Percentiles rank a stretch among this genome's conserved stretches.
Evolutionary conservation across 1,140 invertebrate species (phyloP).

Genomic region (Euschistus heros): DNA sequence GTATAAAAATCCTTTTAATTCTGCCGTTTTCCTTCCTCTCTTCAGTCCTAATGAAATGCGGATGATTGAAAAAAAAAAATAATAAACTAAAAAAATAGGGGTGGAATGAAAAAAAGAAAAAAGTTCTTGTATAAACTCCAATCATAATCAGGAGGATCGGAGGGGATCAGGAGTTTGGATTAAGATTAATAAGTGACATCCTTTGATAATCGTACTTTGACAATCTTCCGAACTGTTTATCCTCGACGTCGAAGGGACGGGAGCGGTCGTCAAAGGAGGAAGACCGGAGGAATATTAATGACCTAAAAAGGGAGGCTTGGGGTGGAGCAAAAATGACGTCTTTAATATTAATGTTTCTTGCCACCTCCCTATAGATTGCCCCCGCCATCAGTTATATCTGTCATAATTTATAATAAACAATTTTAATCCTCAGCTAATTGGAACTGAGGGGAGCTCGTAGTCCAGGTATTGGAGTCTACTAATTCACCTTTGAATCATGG

Average conservation of each 20-base stretch:
- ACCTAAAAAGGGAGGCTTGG: neutral
- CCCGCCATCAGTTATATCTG: neutral
- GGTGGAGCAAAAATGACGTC: conserved; percentile 18
- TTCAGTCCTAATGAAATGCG: conserved; percentile 1
- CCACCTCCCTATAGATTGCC: conserved; percentile 4
- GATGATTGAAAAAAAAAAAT: conserved; percentile 12
- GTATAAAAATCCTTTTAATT: conserved; percentile 14
- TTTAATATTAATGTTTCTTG: conserved; percentile 24
- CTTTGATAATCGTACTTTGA: conserved; percentile 15
- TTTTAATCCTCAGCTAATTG: conserved; percentile 24
- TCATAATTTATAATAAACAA: conserved; percentile 24
- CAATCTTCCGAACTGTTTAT: conserved; percentile 10
- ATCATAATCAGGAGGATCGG: neutral
- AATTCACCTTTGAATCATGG: no score
- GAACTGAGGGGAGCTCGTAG: neutral
- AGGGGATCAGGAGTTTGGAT: neutral
- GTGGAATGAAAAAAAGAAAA: neutral
- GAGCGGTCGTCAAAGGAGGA: neutral
- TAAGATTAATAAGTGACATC: conserved; percentile 15
- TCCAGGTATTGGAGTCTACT: no score
- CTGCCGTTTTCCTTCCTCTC: neutral
- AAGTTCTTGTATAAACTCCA: conserved; percentile 5
- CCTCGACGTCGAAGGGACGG: neutral
- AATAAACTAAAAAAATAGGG: neutral
- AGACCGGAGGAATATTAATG: conserved; percentile 18